Conservation (phyloP, 2,888 invertebrate species). For the Tiphia femorata region DNA sequence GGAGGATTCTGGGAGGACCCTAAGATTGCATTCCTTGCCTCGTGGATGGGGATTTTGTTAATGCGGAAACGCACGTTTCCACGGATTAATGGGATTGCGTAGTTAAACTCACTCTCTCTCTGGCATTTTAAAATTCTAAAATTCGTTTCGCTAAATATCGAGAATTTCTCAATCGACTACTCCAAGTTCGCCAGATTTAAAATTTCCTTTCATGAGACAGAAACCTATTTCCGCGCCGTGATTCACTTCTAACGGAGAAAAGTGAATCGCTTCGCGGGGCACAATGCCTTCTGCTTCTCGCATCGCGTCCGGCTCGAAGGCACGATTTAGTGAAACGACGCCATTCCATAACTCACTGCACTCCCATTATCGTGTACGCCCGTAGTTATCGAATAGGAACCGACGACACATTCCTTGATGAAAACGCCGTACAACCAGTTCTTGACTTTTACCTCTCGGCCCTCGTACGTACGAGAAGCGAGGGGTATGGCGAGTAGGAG, state of each 20-base stretch:
- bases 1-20: conserved; percentile 19
- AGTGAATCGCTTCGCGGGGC: no score
- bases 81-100: conserved; percentile 6
- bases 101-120: no score
- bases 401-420: conserved; percentile 39
- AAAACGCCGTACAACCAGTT: conserved; percentile 46
- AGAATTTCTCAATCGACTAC: no score
- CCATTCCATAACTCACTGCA: conserved; percentile 47
- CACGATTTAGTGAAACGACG: no score
- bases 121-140: no score
- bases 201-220: no score
- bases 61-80: conserved; percentile 12
- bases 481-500: neutral
- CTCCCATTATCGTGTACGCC: conserved; percentile 38
- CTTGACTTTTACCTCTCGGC: conserved; percentile 29
- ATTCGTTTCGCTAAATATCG: no score
- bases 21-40: conserved; percentile 44
- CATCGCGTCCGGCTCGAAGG: no score
- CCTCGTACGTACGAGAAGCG: conserved; percentile 8
- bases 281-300: no score
- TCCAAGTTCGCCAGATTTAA: no score
- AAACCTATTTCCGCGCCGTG: no score
- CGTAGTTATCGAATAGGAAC: conserved; percentile 36
- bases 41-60: conserved; percentile 23
- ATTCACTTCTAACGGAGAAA: no score